Evolutionary conservation across 2,113 vertebrate species (phyloP).

Genomic region (Corythaeola cristata): DNA sequence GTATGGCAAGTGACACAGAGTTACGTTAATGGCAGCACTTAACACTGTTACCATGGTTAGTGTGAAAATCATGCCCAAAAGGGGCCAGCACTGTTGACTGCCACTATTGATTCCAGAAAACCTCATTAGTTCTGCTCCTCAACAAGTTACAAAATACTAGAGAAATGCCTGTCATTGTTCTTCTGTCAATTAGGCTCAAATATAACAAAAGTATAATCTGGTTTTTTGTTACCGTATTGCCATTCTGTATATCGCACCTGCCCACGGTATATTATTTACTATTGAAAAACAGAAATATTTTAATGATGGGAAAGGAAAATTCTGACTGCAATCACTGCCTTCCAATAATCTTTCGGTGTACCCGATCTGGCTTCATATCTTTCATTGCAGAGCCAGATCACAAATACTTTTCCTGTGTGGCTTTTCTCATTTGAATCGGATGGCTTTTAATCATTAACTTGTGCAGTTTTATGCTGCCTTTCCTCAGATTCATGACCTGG

Average conservation of each 20-base stretch:
- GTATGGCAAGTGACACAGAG: not conserved
- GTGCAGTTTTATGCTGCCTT: not conserved
- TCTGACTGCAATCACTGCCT: not conserved
- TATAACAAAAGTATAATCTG: not conserved
- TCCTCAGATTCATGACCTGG: not conserved
- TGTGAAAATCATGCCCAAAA: constrained; percentile 19
- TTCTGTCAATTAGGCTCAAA: constrained; percentile 9
- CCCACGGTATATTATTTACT: not conserved
- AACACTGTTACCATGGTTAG: constrained; percentile 14
- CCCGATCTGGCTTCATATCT: not conserved
- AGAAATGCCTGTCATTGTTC: constrained; percentile 15
- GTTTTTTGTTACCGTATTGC: not conserved
- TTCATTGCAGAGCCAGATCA: not conserved
- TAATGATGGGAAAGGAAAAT: not conserved
- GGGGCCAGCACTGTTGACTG: not conserved
- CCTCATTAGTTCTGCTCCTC: constrained; percentile 39
- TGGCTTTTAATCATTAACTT: not conserved
- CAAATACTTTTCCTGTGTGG: not conserved
- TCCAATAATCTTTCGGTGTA: not conserved
- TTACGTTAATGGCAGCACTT: constrained; percentile 14
- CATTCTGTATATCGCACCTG: not conserved
- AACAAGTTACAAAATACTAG: not conserved
- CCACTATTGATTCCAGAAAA: constrained; percentile 4
- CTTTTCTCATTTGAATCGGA: not conserved
- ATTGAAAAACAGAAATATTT: not conserved